A percentile compares a stretch with the other conserved stretches of the same genome.
phyloP scores from a whole-genome alignment of 2,888 invertebrate genomes.

The Erebia epiphron region DNA sequence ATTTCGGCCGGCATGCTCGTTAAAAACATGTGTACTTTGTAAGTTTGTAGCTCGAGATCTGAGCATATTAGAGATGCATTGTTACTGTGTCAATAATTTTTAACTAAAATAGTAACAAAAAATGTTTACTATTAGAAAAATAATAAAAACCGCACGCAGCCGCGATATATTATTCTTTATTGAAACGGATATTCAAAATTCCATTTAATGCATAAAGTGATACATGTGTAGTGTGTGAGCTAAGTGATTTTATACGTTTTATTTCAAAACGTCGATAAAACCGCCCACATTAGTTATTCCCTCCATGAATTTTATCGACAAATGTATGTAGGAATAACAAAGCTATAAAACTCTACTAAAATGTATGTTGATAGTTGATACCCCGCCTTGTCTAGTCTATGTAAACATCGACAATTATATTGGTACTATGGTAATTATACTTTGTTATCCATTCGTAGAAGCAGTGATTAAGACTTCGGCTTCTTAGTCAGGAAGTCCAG shows the following conservation, averaged over 20 bases:
- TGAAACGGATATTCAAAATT: conserved; percentile 12
- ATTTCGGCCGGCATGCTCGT: conserved; percentile 3
- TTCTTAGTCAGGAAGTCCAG: too few relatives aligned
- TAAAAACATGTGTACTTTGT: neutral
- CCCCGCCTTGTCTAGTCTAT: neutral
- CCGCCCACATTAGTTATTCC: conserved; percentile 47
- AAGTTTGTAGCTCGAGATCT: neutral
- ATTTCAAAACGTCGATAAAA: conserved; percentile 54
- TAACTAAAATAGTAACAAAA: neutral
- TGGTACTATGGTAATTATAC: too few relatives aligned
- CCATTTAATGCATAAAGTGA: neutral
- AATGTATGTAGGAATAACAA: conserved; percentile 18
- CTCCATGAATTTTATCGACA: conserved; percentile 24
- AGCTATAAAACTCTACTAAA: conserved; percentile 44
- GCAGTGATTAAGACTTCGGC: too few relatives aligned
- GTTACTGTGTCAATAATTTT: neutral
- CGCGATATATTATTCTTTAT: neutral
- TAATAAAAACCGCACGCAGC: conserved; percentile 11
- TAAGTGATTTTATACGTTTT: conserved; percentile 46
- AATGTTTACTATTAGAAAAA: conserved; percentile 3
- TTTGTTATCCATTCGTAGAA: too few relatives aligned
- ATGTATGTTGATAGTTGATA: neutral
- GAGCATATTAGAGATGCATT: neutral
- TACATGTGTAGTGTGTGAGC: neutral
- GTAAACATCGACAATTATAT: neutral